phyloP scores from a whole-genome alignment of 2,888 invertebrate genomes.

The Endotricha flammealis region DNA sequence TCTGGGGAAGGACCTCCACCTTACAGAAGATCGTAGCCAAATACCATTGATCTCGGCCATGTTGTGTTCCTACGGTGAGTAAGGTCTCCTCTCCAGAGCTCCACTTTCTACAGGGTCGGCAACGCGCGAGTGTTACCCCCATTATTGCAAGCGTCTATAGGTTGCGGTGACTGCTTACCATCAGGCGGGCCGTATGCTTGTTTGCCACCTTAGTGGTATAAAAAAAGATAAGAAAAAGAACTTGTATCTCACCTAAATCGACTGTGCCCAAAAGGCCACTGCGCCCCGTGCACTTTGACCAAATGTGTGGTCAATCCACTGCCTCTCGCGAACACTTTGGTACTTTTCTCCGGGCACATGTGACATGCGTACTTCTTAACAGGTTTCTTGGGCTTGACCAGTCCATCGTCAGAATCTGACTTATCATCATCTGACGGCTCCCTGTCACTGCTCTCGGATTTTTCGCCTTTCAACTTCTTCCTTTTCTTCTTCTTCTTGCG shows the following conservation, averaged over 20 bases:
- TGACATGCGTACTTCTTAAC: slow-evolving; percentile 80
- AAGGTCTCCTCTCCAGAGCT: too few relatives aligned
- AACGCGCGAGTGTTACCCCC: too few relatives aligned
- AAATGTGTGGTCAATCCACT: slow-evolving; percentile 84
- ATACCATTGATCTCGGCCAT: too few relatives aligned
- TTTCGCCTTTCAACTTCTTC: slow-evolving; percentile 3
- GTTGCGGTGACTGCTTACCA: too few relatives aligned
- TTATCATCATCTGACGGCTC: slow-evolving; percentile 36
- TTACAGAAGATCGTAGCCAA: too few relatives aligned
- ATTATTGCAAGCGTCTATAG: too few relatives aligned
- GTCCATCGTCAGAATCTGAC: slow-evolving; percentile 34
- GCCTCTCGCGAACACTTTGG: slow-evolving; percentile 80
- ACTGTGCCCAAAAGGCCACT: slow-evolving; percentile 86
- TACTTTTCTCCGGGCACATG: slow-evolving; percentile 80
- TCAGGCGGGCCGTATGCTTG: too few relatives aligned
- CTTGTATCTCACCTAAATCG: slow-evolving; percentile 82
- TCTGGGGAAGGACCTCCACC: too few relatives aligned
- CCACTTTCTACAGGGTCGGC: too few relatives aligned
- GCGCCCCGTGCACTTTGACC: slow-evolving; percentile 83
- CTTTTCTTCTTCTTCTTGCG: slow-evolving; percentile 25
- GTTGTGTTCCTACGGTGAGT: too few relatives aligned
- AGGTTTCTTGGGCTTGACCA: slow-evolving; percentile 36
- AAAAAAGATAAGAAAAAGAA: too few relatives aligned
- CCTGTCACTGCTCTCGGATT: slow-evolving; percentile 19
- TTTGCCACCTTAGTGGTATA: too few relatives aligned